Evolutionary conservation across 2,797 vertebrate species (phyloP).

Genomic region (Microcaecilia unicolor): DNA sequence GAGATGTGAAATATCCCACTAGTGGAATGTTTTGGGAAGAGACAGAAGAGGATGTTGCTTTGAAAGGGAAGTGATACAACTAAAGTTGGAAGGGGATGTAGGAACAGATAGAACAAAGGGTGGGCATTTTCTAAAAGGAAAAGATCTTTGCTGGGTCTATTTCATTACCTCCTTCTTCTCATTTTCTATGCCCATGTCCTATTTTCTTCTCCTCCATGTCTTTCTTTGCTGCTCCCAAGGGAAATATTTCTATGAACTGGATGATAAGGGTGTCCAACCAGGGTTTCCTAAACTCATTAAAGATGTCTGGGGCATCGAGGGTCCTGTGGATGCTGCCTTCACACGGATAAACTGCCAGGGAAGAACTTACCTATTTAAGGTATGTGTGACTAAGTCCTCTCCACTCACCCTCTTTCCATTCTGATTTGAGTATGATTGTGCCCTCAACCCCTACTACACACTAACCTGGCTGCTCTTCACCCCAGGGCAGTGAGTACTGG

Average conservation of each 20-base stretch:
- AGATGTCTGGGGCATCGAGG: slow-evolving; percentile 83
- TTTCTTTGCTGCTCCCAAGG: slow-evolving; percentile 49
- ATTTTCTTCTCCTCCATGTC: not conserved
- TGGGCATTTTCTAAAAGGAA: not conserved
- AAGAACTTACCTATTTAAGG: slow-evolving; percentile 93
- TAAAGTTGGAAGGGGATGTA: not conserved
- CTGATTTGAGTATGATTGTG: too few species aligned
- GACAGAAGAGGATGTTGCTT: too few species aligned
- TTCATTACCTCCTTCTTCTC: too few species aligned
- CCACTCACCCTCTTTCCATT: too few species aligned
- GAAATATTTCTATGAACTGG: slow-evolving; percentile 82
- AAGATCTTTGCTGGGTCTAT: too few species aligned
- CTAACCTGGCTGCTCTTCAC: rapidly evolving
- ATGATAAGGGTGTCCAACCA: slow-evolving; percentile 62
- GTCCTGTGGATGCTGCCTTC: slow-evolving; percentile 86
- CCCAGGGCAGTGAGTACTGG: slow-evolving; percentile 82
- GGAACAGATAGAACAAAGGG: not conserved
- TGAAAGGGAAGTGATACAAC: not conserved
- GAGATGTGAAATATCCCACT: too few species aligned
- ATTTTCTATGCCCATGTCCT: not conserved
- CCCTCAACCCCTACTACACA: rapidly evolving
- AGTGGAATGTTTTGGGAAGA: too few species aligned
- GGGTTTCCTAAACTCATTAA: slow-evolving; percentile 86
- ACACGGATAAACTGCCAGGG: slow-evolving; percentile 94
- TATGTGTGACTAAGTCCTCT: slow-evolving; percentile 36